Base-by-base conservation (phyloP, 2,797 vertebrate species). In the Spinibarbus caldwelli region DNA sequence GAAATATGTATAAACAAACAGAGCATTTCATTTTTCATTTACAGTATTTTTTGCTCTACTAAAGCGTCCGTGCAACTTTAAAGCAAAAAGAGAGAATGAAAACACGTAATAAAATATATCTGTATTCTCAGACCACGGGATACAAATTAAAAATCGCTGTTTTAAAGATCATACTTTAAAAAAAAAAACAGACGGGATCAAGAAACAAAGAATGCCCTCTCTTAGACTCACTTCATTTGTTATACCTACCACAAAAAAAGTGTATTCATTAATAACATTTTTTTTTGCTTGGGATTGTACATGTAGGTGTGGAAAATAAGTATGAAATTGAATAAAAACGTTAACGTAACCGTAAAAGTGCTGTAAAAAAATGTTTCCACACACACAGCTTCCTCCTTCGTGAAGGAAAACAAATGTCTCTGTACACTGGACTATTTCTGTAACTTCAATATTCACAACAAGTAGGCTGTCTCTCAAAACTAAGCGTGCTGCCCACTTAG, bases 41-140 rank as follows among this genome's bases (percentile, higher is more conserved):
- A 97, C 96, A 96, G 96, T 96, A 94, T 96, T 96, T 85, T 96
- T 89, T 95, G 95, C 96, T 97, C 96, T 97, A 97, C 95, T 95
- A 93, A 96, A 97, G 96, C 96, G 95, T 96, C 96, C 96, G 96
- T 97, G 96, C 96, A 96, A 96, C 95, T 91, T 96, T 93, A 96
- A 97, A 96, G 95, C 93, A 96, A 97, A 96, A 96, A 93, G 91
- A 83, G 84, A 87, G 76, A 86, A 89, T 83, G 83, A 89, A 90
- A 95, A 93, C 95, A 95, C 93, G 93, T 94, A 90, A 66, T 86
- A 90, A 90, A 87, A 87, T 88, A 88, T 88, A 91, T 83, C 87
- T 73, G 78, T 73, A 88, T 90, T 91, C 87, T 91, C 85, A 91
- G 82, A 92, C 83, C 89, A 91, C 89, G 89, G 89, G 87, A 89